These are phyloP conservation scores for Silurus glanis DNA, from an alignment of 2,113 vertebrate species.

Conservation along the genomic window DNA sequence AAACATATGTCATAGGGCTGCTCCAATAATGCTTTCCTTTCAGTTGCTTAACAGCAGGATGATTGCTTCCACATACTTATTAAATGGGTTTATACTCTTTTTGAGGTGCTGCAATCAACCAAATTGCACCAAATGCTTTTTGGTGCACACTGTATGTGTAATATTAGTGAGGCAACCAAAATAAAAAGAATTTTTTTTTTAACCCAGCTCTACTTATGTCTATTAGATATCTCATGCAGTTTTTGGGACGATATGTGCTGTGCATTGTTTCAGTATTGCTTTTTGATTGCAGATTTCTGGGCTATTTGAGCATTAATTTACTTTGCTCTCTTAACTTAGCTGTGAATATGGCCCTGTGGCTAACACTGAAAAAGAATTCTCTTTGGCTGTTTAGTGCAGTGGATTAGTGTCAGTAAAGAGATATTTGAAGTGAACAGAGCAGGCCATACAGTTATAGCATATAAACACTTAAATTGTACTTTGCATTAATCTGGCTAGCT, in stretches of 20 bases:
- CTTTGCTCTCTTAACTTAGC: no score
- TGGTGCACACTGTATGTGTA: background rate
- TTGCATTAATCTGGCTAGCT: no score
- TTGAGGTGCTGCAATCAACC: background rate
- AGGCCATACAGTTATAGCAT: no score
- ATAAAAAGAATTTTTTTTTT: background rate
- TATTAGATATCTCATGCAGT: background rate
- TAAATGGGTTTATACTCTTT: background rate
- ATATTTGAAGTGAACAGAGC: no score
- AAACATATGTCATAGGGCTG: slow-evolving; percentile 30
- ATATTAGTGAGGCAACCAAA: background rate
- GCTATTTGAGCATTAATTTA: no score
- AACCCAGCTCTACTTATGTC: background rate
- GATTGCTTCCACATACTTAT: background rate
- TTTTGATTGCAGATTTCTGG: no score
- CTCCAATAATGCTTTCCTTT: background rate
- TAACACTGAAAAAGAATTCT: no score
- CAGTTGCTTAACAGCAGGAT: background rate
- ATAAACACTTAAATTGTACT: no score
- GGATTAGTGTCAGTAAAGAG: no score
- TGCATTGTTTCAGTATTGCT: no score
- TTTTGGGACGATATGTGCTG: background rate
- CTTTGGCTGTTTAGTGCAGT: no score
- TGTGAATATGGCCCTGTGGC: no score
- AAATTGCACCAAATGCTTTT: background rate